A percentile compares a stretch with the other conserved stretches of the same genome.
phyloP scores from a whole-genome alignment of 2,113 vertebrate genomes.

The Cochlearius cochlearius region DNA sequence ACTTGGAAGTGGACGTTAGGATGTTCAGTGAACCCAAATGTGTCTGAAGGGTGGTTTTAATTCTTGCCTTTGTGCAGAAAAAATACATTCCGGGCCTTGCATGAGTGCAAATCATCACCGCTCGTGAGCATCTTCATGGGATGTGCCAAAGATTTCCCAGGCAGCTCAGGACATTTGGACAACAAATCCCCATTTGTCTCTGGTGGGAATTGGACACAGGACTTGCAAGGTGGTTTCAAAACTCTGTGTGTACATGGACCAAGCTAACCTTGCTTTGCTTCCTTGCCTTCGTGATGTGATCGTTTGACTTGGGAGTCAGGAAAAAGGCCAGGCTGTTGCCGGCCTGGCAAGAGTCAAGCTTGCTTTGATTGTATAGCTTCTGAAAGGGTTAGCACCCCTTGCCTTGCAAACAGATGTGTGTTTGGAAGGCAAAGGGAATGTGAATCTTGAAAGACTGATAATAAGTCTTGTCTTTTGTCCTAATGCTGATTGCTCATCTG shows the following conservation, averaged over 20 bases:
- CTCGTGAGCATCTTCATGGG: background rate
- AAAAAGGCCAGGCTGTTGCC: background rate
- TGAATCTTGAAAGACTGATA: constrained; percentile 14
- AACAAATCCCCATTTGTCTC: background rate
- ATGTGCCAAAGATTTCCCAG: background rate
- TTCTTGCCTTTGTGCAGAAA: background rate
- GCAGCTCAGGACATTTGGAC: background rate
- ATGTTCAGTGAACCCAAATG: background rate
- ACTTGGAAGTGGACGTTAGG: background rate
- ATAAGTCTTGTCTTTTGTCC: constrained; percentile 41
- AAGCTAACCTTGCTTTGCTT: background rate
- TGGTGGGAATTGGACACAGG: background rate
- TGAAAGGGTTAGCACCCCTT: constrained; percentile 1
- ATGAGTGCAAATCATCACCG: background rate
- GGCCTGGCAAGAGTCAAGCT: background rate
- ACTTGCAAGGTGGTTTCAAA: background rate
- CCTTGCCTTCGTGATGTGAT: background rate
- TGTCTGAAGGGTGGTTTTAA: background rate
- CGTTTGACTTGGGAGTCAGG: background rate
- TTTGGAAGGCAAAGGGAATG: background rate
- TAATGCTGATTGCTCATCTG: constrained; percentile 42
- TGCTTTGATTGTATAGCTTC: background rate
- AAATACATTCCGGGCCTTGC: background rate
- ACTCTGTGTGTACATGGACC: background rate
- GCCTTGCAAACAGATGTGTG: background rate